Evolutionary conservation across 1,140 invertebrate species (phyloP).

Genomic region (Melipona quadrifasciata): DNA sequence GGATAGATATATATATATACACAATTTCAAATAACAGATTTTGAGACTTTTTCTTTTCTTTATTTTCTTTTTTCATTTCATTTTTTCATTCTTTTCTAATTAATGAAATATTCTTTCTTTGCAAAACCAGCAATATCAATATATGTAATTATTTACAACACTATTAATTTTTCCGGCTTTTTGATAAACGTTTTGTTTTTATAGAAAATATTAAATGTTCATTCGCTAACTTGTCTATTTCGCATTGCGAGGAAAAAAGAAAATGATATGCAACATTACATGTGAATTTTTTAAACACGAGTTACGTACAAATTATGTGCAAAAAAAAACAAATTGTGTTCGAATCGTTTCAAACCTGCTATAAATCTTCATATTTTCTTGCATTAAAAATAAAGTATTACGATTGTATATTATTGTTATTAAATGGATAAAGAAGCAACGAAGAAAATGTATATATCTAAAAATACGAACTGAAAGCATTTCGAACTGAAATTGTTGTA

Average conservation of each 20-base stretch:
- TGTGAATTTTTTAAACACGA: not conserved
- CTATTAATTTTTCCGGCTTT: conserved; percentile 3
- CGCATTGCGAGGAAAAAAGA: conserved; percentile 14
- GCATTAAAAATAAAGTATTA: not conserved
- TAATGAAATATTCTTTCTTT: not conserved
- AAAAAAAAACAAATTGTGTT: not conserved
- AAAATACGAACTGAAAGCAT: not conserved
- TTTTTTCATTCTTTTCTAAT: not conserved
- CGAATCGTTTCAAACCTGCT: not conserved
- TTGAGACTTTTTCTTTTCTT: not conserved
- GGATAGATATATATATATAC: not conserved
- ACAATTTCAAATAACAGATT: not conserved
- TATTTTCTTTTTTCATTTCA: no score
- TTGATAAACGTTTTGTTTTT: conserved; percentile 40
- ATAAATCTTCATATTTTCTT: not conserved
- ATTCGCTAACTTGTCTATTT: conserved; percentile 30
- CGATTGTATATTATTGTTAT: not conserved
- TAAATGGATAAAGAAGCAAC: not conserved
- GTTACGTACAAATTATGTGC: not conserved
- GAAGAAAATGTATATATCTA: not conserved
- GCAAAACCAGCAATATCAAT: conserved; percentile 11
- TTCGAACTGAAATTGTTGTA: not conserved
- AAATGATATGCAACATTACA: not conserved
- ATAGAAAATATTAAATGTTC: conserved; percentile 66
- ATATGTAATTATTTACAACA: conserved; percentile 59